These are phyloP conservation scores for Drosophila neotestacea DNA, from an alignment of 2,888 invertebrate genomes.

Conservation along the genomic window DNA sequence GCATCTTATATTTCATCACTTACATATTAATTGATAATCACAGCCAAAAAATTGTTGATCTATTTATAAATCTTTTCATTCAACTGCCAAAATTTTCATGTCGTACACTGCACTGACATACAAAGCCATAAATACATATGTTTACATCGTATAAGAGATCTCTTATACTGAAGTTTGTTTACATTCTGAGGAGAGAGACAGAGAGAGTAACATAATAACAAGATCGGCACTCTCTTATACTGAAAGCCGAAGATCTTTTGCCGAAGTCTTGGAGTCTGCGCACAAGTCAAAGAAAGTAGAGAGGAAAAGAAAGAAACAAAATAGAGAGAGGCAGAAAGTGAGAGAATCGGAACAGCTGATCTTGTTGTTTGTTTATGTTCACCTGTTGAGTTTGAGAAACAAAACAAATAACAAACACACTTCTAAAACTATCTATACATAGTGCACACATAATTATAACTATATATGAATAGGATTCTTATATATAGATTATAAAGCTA, in stretches of 20 bases:
- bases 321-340: background rate
- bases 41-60: conserved; percentile 48
- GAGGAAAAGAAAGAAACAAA: background rate
- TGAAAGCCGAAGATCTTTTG: conserved; percentile 22
- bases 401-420: conserved; percentile 56
- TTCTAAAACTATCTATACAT: conserved; percentile 7
- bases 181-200: conserved; percentile 44
- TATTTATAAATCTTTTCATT: conserved; percentile 61
- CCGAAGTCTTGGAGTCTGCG: conserved; percentile 51
- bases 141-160: conserved; percentile 59
- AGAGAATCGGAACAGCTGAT: conserved; percentile 43
- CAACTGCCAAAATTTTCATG: conserved; percentile 56
- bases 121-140: conserved; percentile 29
- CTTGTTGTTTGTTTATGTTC: conserved; percentile 46
- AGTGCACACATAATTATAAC: conserved; percentile 21
- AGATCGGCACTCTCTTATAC: conserved; percentile 55
- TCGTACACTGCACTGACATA: conserved; percentile 64
- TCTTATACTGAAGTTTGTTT: conserved; percentile 55
- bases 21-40: conserved; percentile 64
- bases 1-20: conserved; percentile 69
- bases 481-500: conserved; percentile 13
- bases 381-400: conserved; percentile 39
- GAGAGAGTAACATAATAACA: conserved; percentile 27
- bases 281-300: conserved; percentile 14
- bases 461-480: conserved; percentile 9